Base-by-base conservation (phyloP, 2,797 vertebrate genomes). In the Pterois miles region DNA sequence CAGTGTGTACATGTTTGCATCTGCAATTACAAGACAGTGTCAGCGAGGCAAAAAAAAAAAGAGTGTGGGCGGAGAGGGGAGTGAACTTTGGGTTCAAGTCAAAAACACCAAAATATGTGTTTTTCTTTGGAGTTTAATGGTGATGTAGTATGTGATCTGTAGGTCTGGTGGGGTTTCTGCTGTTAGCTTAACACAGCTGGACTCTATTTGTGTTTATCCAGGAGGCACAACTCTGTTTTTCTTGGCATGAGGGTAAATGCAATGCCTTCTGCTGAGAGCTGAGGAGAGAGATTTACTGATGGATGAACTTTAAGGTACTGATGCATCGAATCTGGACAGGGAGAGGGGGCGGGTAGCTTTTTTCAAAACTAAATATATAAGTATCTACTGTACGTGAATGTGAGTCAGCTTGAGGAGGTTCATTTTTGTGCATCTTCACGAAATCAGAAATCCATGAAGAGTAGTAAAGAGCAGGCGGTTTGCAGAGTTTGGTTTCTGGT, bases 201-300 rank as follows among this genome's bases (percentile, higher is more conserved):
- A 85, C 59, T 52, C 62, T 88, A 36, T 92, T 87, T 85, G 80
- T 85, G 86, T 90, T 92, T 85, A 57, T 90, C 81, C 59, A 64
- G 72, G 48, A 87, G 82, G 81, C 76, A 80, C 78, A 81, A 59
- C 70, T 76, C 12, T 78, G 73, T 85, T 90, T 88, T 81, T 80
- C 78, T 90, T 90, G 83, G 81, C 83, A 40, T 46, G 60, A 29
- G 65, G 81, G 53, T 67, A 34, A 84, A 80, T 71, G 53, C 65
- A 67, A 75, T 62, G 62, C 68, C 66, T 62, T 80, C 71, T 73
- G 73, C 69, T 71, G 65, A 63, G 78, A 81, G 69, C 6, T 52
- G 33, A 58, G 50, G 50, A 75, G 60, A 66, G 71, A 63, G 75
- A 76, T 57, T 57, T 48, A 16, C 71, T 81, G 81, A 88, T 78